Base-by-base conservation (phyloP, 2,113 vertebrate species). In the Cephalopholis sonnerati region DNA sequence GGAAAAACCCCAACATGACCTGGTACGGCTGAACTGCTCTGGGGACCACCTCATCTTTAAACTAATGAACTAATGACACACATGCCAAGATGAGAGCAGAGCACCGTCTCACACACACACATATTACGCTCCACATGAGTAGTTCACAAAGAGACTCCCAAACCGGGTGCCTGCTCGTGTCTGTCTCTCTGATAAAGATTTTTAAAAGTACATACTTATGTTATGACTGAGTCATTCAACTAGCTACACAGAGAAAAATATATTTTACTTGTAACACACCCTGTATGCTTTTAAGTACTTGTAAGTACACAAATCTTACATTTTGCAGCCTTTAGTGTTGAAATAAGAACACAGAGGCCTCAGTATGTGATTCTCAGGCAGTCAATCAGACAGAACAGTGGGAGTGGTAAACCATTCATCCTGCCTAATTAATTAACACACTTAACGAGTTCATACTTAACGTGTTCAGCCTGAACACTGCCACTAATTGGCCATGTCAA, bases 361-460 rank as follows among this genome's bases (percentile, higher is more conserved):
- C 44, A 10, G 16, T 32, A 1, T 67, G 13, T 69, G 57, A 16
- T 72, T 79, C 17, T 25, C 50, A 74, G 67, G n/a, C 50, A 76
- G 59, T 80, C 2, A 20, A 41, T 65, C 27, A 65, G 18, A 50
- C 44, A 44, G 57, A 68, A 51, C 65, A 66, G 74, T 63, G 71
- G 54, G 72, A 79, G 46, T 20, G 66, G 17, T 29, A 39, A 36
- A 50, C 32, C 0, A 54, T 53, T 69, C 84, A 70, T 72, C 65
- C 78, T 59, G 76, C 71, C 85, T 86, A 90, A 93, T 93, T 91
- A 90, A 93, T 88, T 88, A 91, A 74, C 84, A 82, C 80, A 79
- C 58, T 90, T 87, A 85, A 89, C 44, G 3, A 85, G 85, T 86
- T 74, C 81, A 79, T 71, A 86, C 72, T 89, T 82, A 89, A 91